Evolutionary conservation across 2,113 vertebrate species (phyloP), one percentile per base, ranked within the genome.

Genomic region (Seriola dumerili): DNA sequence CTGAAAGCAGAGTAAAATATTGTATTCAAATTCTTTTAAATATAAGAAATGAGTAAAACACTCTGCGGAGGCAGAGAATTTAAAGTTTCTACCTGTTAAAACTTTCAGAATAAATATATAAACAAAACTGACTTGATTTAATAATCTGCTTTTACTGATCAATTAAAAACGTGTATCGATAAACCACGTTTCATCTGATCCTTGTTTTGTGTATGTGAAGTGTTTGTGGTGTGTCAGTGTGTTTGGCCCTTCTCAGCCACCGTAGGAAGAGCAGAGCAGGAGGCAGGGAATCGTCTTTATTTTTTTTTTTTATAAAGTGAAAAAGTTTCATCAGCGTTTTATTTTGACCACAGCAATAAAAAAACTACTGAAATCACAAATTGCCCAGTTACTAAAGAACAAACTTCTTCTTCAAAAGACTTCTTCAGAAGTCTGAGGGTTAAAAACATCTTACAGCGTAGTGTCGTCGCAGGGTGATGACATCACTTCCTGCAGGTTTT

Each of bases 401-500:
- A 16, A 44, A 44, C 13, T 4, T 16, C 63, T 29, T 40, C 25
- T 29, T 29, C 29, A 29, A 29, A 29, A 29, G 29, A 29, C 29
- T 29, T 29, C 29, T 29, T 29, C 29, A 59, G 29, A 46, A 13
- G 29, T 48, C 21, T 25, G n/a, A 17, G 23, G 6, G 3, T 16
- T 29, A 34, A 44, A 52, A 1, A 8, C 12, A 8, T 32, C 23
- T 16, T 9, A 17, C 21, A 25, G 13, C 12, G 7, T 4, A 1
- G 66, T 58, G 71, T 29, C 23, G 40, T 75, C 67, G 12, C 32
- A 17, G 16, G 34, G 13, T 13, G 14, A 36, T 65, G 73, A 68
- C 1, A 46, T 93, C 91, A 93, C 83, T 88, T 94, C 88, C 95
- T 97, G 44, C 84, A 86, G 57, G 78, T 87, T 91, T 94, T 96